These are phyloP conservation scores for Apoda limacodes DNA, from an alignment of 2,888 invertebrate species.

Conservation along the genomic window DNA sequence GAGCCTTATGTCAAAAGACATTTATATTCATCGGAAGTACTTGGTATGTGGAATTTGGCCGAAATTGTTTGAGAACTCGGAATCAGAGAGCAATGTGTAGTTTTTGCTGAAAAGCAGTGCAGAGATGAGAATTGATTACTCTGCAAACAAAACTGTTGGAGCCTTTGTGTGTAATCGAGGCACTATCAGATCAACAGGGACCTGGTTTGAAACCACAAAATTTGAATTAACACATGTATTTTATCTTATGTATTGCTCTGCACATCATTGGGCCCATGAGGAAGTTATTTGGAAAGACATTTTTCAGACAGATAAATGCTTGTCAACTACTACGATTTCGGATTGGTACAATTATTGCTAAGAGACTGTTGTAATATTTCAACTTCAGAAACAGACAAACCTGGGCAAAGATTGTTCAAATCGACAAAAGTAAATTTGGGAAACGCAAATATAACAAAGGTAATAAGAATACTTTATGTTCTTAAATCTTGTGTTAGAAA, in stretches of 20 bases:
- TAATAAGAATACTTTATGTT: too few relatives aligned
- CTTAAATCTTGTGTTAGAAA: too few relatives aligned
- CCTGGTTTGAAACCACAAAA: slow-evolving; percentile 13
- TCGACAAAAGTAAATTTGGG: too few relatives aligned
- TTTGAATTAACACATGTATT: slow-evolving; percentile 6
- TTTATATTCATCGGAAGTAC: neutral
- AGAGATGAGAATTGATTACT: neutral
- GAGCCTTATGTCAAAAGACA: neutral
- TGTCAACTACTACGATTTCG: too few relatives aligned
- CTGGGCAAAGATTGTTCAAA: too few relatives aligned
- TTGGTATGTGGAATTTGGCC: neutral
- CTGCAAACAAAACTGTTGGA: neutral
- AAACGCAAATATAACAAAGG: too few relatives aligned
- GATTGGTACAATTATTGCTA: too few relatives aligned
- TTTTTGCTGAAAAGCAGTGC: neutral
- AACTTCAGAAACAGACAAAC: too few relatives aligned
- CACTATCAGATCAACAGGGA: slow-evolving; percentile 1
- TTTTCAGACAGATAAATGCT: too few relatives aligned
- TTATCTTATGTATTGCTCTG: slow-evolving; percentile 10
- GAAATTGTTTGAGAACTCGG: neutral
- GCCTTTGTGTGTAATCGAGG: neutral
- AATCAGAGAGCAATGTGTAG: neutral
- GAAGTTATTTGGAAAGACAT: slow-evolving; percentile 6
- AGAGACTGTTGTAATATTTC: too few relatives aligned
- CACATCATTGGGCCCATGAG: slow-evolving; percentile 1